Conservation (phyloP, 2,888 invertebrate species). For the Drosophila lacicola region DNA sequence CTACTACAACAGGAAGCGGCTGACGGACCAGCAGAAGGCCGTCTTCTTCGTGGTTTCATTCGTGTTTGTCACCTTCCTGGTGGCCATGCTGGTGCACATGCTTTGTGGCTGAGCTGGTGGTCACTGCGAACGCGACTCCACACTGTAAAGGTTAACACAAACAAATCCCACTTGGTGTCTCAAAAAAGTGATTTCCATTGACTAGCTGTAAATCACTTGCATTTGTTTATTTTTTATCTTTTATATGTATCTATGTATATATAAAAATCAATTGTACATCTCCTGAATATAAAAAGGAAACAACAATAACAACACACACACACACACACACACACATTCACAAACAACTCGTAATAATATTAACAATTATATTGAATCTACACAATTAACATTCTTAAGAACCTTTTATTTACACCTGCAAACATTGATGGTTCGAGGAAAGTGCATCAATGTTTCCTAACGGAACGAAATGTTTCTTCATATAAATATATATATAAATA, state of each 20-base stretch:
- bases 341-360: conserved; percentile 21
- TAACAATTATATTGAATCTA: conserved; percentile 61
- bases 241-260: conserved; percentile 47
- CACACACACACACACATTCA: conserved; percentile 13
- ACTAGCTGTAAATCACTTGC: conserved; percentile 52
- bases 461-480: conserved; percentile 42
- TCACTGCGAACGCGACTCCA: neutral
- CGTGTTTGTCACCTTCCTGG: conserved; percentile 83
- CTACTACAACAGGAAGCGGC: conserved; percentile 83
- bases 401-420: conserved; percentile 27
- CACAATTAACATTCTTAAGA: conserved; percentile 48
- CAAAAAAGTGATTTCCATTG: conserved; percentile 52
- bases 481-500: conserved; percentile 40
- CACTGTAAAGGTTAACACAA: conserved; percentile 5
- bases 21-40: conserved; percentile 84
- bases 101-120: conserved; percentile 55
- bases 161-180: conserved; percentile 40
- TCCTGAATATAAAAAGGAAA: conserved; percentile 49
- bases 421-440: conserved; percentile 21
- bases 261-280: conserved; percentile 65
- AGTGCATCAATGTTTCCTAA: conserved; percentile 14
- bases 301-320: conserved; percentile 11
- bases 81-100: conserved; percentile 84
- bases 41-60: conserved; percentile 84
- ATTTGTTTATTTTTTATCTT: conserved; percentile 50